phyloP scores from a whole-genome alignment of 2,797 vertebrate genomes.

The Sibirionetta formosa region DNA sequence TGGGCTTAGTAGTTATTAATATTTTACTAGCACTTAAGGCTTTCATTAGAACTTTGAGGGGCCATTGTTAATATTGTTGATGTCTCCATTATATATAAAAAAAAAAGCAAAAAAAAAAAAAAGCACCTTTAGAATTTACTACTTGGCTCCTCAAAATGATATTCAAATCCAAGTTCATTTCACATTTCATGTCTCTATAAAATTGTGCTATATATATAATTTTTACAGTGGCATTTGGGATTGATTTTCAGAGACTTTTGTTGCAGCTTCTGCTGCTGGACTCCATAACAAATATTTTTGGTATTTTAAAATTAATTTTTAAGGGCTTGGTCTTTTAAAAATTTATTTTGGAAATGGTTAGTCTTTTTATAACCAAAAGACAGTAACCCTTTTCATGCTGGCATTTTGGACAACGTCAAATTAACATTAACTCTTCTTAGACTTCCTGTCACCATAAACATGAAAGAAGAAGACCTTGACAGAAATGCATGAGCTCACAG shows the following conservation, averaged over 20 bases:
- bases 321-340: neutral
- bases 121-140: neutral
- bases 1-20: conserved; percentile 8
- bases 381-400: neutral
- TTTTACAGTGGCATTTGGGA: conserved; percentile 1
- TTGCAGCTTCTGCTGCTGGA: neutral
- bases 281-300: neutral
- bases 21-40: conserved; percentile 18
- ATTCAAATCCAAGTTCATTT: conserved; percentile 15
- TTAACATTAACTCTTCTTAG: neutral
- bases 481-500: neutral
- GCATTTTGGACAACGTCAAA: neutral
- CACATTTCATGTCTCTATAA: neutral
- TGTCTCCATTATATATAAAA: conserved; percentile 1
- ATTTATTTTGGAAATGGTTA: neutral
- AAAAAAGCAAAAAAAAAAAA: conserved; percentile 10
- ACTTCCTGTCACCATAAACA: neutral
- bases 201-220: neutral
- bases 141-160: neutral
- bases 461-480: neutral
- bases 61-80: neutral
- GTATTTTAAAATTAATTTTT: neutral
- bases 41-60: conserved; percentile 13
- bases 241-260: neutral
- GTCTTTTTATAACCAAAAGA: neutral